Evolutionary conservation across 2,113 vertebrate species (phyloP).

Genomic region (Promerops cafer): DNA sequence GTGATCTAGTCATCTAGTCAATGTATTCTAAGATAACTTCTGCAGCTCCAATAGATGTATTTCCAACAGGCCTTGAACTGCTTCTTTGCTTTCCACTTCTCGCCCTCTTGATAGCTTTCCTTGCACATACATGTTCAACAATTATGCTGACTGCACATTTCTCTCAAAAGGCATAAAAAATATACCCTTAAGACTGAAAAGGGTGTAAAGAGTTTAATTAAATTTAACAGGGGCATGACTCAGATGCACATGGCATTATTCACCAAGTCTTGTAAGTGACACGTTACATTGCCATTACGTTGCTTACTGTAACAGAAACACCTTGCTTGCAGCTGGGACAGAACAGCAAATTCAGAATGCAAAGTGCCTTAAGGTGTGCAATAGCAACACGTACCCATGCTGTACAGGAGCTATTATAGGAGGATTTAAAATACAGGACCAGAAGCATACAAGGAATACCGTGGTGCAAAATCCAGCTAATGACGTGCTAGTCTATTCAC

Average conservation of each 20-base stretch:
- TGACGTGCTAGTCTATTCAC: not conserved
- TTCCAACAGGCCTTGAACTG: not conserved
- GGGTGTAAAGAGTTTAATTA: slow-evolving; percentile 30
- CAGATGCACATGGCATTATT: not conserved
- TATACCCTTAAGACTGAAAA: not conserved
- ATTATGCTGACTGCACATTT: not conserved
- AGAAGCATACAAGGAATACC: not conserved
- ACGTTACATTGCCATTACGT: not conserved
- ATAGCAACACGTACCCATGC: not conserved
- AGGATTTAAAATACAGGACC: not conserved
- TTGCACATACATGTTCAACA: not conserved
- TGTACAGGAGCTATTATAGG: not conserved
- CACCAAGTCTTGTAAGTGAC: not conserved
- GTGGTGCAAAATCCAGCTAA: not conserved
- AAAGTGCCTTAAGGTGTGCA: not conserved
- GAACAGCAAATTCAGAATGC: not conserved
- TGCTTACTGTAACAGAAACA: not conserved
- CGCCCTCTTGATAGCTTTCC: not conserved
- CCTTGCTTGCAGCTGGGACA: not conserved
- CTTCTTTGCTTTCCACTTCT: not conserved
- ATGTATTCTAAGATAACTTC: not conserved
- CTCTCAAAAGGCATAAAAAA: not conserved
- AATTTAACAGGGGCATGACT: slow-evolving; percentile 24
- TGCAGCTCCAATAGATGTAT: not conserved
- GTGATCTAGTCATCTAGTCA: not conserved